These are phyloP conservation scores for Cheilosia variabilis DNA, from an alignment of 2,888 invertebrate species.

Conservation along the genomic window DNA sequence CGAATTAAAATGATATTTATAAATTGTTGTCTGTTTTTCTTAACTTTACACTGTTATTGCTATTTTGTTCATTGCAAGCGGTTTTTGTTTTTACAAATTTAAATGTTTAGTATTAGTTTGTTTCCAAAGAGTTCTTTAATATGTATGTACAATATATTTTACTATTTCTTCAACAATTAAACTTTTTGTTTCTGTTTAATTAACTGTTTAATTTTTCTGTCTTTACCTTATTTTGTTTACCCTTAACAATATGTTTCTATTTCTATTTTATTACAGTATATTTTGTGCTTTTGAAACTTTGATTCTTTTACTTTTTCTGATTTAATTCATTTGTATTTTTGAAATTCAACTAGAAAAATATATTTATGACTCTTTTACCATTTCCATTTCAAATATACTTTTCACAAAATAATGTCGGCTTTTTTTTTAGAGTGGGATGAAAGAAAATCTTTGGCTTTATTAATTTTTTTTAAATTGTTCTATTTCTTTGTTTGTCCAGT, in stretches of 20 bases:
- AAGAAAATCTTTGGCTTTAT: slow-evolving; percentile 74
- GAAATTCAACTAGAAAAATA: slow-evolving; percentile 73
- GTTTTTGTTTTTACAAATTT: slow-evolving; percentile 27
- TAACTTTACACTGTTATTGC: slow-evolving; percentile 15
- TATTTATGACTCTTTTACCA: slow-evolving; percentile 51
- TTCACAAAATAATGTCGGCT: slow-evolving; percentile 68
- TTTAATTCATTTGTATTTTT: slow-evolving; percentile 24
- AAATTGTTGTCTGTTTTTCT: slow-evolving; percentile 36
- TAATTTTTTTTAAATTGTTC: slow-evolving; percentile 35
- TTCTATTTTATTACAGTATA: slow-evolving; percentile 69
- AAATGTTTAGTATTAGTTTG: slow-evolving; percentile 17
- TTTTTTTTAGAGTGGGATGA: slow-evolving; percentile 50
- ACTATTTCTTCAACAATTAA: slow-evolving; percentile 39
- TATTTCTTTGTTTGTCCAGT: slow-evolving; percentile 43
- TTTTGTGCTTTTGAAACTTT: slow-evolving; percentile 73
- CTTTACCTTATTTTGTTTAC: slow-evolving; percentile 25
- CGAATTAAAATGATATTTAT: not conserved
- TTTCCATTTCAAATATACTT: slow-evolving; percentile 58
- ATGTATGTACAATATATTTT: slow-evolving; percentile 20
- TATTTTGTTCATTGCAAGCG: slow-evolving; percentile 29
- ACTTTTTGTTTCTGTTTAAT: slow-evolving; percentile 25
- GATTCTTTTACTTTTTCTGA: slow-evolving; percentile 32
- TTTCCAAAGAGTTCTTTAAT: slow-evolving; percentile 12
- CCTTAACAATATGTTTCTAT: slow-evolving; percentile 49
- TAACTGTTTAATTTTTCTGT: too few relatives aligned